Evolutionary conservation across 2,797 vertebrate species (phyloP).

Genomic region (Vireo griseus): DNA sequence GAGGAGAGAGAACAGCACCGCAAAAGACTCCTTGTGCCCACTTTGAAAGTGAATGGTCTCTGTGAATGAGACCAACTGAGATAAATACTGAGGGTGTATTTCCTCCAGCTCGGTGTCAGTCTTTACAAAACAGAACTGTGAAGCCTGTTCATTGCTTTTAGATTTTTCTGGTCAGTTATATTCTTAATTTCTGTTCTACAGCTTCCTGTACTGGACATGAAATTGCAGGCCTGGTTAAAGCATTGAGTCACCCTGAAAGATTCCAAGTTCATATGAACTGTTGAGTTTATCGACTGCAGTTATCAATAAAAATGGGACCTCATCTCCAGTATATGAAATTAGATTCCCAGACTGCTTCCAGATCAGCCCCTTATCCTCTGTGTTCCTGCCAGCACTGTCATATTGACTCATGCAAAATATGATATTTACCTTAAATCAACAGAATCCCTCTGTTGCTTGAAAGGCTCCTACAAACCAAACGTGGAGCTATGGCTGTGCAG

Average conservation of each 20-base stretch:
- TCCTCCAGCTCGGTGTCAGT: neutral
- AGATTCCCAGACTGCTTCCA: neutral
- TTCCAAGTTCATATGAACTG: neutral
- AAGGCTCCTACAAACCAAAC: neutral
- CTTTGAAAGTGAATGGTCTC: neutral
- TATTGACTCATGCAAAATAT: neutral
- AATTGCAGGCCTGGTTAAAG: neutral
- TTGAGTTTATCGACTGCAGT: neutral
- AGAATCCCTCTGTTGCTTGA: neutral
- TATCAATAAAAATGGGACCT: neutral
- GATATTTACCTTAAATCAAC: neutral
- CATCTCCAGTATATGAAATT: rapidly evolving
- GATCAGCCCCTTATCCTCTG: neutral
- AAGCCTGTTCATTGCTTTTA: neutral
- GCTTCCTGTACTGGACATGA: neutral
- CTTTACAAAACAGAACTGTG: neutral
- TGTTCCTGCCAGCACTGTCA: neutral
- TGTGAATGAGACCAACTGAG: neutral
- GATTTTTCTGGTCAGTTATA: neutral
- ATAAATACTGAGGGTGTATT: neutral
- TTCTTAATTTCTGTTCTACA: neutral
- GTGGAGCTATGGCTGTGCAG: neutral
- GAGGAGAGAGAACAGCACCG: neutral
- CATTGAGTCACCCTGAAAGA: neutral
- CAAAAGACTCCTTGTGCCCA: neutral